Evolutionary conservation across 1,140 invertebrate species (phyloP).

Genomic region (Ceratoteleas bidentatus): DNA sequence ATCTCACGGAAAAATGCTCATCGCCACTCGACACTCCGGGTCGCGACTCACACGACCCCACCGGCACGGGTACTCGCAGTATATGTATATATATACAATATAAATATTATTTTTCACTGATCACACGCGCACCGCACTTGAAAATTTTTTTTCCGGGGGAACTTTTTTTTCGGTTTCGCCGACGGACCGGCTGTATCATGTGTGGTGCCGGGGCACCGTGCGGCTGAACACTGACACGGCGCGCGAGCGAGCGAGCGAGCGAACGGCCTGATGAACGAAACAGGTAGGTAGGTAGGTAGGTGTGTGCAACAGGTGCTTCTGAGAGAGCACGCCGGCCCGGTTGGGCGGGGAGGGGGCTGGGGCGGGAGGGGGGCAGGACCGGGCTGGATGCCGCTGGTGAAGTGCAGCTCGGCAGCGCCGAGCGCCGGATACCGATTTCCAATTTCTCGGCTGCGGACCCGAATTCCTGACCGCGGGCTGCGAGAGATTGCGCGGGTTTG

Average conservation of each 20-base stretch:
- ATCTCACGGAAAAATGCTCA: constrained; percentile 56
- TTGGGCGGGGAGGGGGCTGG: not conserved
- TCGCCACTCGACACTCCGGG: constrained; percentile 46
- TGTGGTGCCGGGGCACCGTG: constrained; percentile 66
- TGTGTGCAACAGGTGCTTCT: constrained; percentile 78
- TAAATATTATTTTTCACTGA: no score
- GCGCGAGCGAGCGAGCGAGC: constrained; percentile 45
- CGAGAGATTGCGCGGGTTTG: not conserved
- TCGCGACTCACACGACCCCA: constrained; percentile 41
- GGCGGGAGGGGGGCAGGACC: constrained; percentile 20
- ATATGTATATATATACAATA: no score
- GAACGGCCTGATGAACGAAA: constrained; percentile 60
- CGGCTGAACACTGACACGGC: constrained; percentile 58
- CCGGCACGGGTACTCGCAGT: no score
- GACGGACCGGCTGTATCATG: constrained; percentile 13
- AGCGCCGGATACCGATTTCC: constrained; percentile 35
- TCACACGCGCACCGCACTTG: not conserved
- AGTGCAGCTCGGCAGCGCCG: constrained; percentile 20
- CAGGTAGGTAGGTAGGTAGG: constrained; percentile 67
- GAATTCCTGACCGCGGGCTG: not conserved
- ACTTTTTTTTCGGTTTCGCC: not conserved
- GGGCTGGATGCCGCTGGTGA: constrained; percentile 33
- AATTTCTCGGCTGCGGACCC: constrained; percentile 31
- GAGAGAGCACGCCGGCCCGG: constrained; percentile 38
- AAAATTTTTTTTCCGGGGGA: no score